phyloP scores from a whole-genome alignment of 2,888 invertebrate genomes.

The Yponomeuta cagnagella region DNA sequence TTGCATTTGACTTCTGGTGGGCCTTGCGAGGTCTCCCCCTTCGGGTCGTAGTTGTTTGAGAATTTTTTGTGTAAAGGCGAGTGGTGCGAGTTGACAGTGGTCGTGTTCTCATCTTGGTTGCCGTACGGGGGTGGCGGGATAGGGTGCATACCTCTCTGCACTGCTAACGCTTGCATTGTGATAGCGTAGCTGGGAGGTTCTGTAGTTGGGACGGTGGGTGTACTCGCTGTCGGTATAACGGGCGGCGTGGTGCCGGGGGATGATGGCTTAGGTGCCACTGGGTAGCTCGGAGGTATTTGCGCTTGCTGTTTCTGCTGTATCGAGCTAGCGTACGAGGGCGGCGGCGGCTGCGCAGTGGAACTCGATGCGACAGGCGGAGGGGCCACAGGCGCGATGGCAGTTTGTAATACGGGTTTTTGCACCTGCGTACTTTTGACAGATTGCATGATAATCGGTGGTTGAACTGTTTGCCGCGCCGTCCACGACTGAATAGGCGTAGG shows the following conservation, averaged over 20 bases:
- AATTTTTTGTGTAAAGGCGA: slow-evolving; percentile 83
- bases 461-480: slow-evolving; percentile 91
- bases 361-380: slow-evolving; percentile 75
- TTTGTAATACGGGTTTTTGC: slow-evolving; percentile 95
- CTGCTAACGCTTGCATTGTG: slow-evolving; percentile 89
- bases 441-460: slow-evolving; percentile 97
- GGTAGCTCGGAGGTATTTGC: slow-evolving; percentile 66
- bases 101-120: slow-evolving; percentile 52
- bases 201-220: slow-evolving; percentile 82
- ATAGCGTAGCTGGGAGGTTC: slow-evolving; percentile 95
- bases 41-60: slow-evolving; percentile 71
- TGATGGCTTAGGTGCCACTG: slow-evolving; percentile 68
- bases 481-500: slow-evolving; percentile 90
- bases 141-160: slow-evolving; percentile 80
- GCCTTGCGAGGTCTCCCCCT: slow-evolving; percentile 73
- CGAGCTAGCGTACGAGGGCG: slow-evolving; percentile 88
- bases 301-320: slow-evolving; percentile 84
- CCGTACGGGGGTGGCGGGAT: slow-evolving; percentile 83
- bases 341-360: slow-evolving; percentile 78
- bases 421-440: slow-evolving; percentile 97
- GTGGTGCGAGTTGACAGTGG: slow-evolving; percentile 65
- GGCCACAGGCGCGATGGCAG: slow-evolving; percentile 93
- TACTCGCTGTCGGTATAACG: slow-evolving; percentile 49
- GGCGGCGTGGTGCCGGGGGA: slow-evolving; percentile 71
- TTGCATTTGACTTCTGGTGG: slow-evolving; percentile 70